Conservation (phyloP, 2,113 vertebrate species). For the Hyla sarda region DNA sequence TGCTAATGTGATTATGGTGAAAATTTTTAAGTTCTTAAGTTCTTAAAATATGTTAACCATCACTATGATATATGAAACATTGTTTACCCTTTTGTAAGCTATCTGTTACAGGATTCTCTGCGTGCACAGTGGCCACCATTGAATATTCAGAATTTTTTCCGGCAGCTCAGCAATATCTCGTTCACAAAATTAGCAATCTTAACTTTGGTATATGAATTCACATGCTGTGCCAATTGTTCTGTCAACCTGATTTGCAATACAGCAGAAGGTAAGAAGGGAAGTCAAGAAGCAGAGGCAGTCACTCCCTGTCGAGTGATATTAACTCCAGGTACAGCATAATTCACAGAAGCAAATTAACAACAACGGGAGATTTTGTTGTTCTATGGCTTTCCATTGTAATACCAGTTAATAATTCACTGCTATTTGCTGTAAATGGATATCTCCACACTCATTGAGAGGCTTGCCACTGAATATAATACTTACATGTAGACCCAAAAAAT, state of each 20-base stretch:
- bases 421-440: conserved; percentile 41
- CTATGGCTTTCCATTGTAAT: conserved; percentile 34
- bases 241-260: conserved; percentile 32
- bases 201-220: conserved; percentile 3
- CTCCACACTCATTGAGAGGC: background rate
- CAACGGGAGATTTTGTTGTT: conserved; percentile 41
- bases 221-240: conserved; percentile 48
- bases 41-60: background rate
- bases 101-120: background rate
- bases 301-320: conserved; percentile 42
- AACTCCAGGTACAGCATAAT: conserved; percentile 47
- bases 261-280: conserved; percentile 15
- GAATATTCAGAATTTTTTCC: conserved; percentile 9
- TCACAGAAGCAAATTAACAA: conserved; percentile 53
- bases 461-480: background rate
- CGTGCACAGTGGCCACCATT: conserved; percentile 16
- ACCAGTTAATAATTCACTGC: conserved; percentile 38
- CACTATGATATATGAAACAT: background rate
- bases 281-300: conserved; percentile 3
- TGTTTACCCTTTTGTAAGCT: background rate
- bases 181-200: conserved; percentile 27
- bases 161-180: conserved; percentile 6
- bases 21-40: too few relatives aligned
- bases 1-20: too few relatives aligned
- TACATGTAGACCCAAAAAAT: background rate